These are phyloP conservation scores for Odobenus rosmarus DNA, from an alignment of 2,113 vertebrate species.

Conservation along the genomic window DNA sequence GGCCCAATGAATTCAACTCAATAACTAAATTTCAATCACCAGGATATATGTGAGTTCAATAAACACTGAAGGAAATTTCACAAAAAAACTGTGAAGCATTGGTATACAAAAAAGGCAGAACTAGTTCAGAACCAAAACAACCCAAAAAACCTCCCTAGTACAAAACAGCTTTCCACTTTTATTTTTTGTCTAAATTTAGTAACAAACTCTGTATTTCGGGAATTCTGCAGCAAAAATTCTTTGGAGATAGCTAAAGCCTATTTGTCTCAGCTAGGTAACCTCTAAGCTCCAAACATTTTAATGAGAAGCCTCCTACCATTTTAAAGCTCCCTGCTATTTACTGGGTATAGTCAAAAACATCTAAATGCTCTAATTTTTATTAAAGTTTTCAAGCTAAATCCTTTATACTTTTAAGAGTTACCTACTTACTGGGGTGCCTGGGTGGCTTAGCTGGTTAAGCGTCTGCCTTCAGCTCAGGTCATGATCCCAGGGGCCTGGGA, in stretches of 20 bases:
- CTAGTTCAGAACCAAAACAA: not conserved
- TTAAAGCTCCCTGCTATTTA: not conserved
- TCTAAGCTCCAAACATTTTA: not conserved
- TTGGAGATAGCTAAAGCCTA: not conserved
- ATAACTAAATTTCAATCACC: not conserved
- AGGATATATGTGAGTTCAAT: not conserved
- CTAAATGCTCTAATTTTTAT: constrained; percentile 16
- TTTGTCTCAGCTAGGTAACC: not conserved
- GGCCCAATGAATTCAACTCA: not conserved
- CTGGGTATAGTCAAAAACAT: not conserved
- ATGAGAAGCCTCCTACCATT: not conserved
- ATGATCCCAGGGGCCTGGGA: too few relatives aligned
- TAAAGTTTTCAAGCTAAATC: not conserved
- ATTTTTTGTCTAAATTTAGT: not conserved
- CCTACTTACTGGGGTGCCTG: not conserved
- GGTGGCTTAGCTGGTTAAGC: not conserved
- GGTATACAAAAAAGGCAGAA: not conserved
- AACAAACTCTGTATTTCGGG: not conserved
- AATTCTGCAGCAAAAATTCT: not conserved
- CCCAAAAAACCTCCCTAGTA: not conserved
- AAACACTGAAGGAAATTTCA: not conserved
- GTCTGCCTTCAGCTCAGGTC: too few relatives aligned
- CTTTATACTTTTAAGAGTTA: not conserved
- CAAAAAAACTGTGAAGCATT: not conserved
- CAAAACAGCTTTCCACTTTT: not conserved